phyloP scores from a whole-genome alignment of 2,888 invertebrate species.

The Pterobdella sp. region DNA sequence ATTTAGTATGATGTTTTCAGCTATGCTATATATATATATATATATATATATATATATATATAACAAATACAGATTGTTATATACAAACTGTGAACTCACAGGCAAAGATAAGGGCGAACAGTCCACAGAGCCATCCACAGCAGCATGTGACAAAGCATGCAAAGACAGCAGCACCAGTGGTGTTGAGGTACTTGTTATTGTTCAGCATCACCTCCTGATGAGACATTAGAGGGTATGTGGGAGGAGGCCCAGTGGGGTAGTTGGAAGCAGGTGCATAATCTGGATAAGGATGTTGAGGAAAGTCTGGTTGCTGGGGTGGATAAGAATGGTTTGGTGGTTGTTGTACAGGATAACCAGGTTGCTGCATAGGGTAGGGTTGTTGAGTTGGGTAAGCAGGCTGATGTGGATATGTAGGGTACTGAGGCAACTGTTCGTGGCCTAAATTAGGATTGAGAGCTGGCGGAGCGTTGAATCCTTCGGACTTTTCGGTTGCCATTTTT shows the following conservation, averaged over 20 bases:
- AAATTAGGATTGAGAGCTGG: background rate
- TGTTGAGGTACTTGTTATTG: background rate
- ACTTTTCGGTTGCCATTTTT: background rate
- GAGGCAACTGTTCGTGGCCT: background rate
- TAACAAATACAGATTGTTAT: too few species aligned
- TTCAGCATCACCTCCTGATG: background rate
- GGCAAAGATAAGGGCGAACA: background rate
- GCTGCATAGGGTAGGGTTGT: background rate
- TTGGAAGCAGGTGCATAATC: background rate
- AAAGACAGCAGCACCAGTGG: background rate
- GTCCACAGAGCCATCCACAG: background rate
- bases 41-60: too few species aligned
- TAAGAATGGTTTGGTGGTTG: too few species aligned
- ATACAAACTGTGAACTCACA: too few species aligned
- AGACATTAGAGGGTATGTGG: background rate
- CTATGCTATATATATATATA: too few species aligned
- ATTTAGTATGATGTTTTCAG: too few species aligned
- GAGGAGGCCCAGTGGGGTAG: background rate
- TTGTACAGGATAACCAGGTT: background rate
- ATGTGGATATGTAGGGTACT: background rate
- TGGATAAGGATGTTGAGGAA: background rate
- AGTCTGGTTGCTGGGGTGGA: background rate
- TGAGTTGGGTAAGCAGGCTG: background rate
- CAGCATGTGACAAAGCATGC: conserved; percentile 5
- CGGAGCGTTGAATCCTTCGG: conserved; percentile 3